phyloP scores from a whole-genome alignment of 92 coral and sea anemone genomes.

The Heliopora coerulea region DNA sequence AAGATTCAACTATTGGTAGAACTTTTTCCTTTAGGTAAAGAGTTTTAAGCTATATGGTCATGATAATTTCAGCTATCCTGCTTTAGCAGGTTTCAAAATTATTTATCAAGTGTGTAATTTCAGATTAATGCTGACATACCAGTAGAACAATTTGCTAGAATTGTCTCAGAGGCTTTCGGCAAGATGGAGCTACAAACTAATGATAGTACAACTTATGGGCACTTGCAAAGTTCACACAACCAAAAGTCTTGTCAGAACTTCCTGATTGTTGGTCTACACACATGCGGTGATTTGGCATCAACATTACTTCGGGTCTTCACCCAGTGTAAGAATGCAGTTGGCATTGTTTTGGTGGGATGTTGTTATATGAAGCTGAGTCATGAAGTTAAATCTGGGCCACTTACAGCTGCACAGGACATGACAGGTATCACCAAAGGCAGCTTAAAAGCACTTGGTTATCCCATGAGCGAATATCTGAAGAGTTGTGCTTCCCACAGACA shows the following conservation, averaged over 20 bases:
- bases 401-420: neutral
- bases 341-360: slow-evolving; percentile 14
- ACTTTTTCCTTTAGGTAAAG: no score
- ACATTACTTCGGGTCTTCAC: slow-evolving; percentile 27
- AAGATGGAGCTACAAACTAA: neutral
- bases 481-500: slow-evolving; percentile 7
- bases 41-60: no score
- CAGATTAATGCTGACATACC: slow-evolving; percentile 30
- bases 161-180: slow-evolving; percentile 11
- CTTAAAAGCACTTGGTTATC: slow-evolving; percentile 11
- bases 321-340: slow-evolving; percentile 6
- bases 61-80: no score
- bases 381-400: neutral
- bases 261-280: slow-evolving; percentile 37
- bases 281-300: slow-evolving; percentile 35
- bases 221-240: neutral
- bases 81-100: no score
- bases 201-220: neutral
- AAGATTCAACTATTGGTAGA: no score
- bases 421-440: neutral
- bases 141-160: slow-evolving; percentile 15
- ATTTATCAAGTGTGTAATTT: neutral
- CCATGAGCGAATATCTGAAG: slow-evolving; percentile 29
- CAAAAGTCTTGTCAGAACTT: neutral
- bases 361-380: slow-evolving; percentile 35